Conservation (phyloP, 2,888 invertebrate genomes). For the Heliconius charithonia region DNA sequence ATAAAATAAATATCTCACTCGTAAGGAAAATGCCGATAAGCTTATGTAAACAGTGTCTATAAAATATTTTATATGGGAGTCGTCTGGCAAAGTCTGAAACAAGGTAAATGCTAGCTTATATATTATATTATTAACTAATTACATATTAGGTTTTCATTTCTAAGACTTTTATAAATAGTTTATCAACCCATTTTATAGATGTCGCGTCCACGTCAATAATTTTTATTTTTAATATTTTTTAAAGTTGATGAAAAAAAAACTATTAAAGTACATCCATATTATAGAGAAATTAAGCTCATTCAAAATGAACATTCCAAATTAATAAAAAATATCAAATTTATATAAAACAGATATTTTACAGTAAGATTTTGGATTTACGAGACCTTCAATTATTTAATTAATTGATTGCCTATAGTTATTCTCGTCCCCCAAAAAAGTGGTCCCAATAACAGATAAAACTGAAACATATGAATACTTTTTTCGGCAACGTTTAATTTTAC, state of each 20-base stretch:
- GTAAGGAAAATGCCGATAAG: slow-evolving; percentile 58
- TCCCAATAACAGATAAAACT: slow-evolving; percentile 8
- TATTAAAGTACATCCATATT: background rate
- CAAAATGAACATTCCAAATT: background rate
- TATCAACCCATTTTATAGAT: slow-evolving; percentile 3
- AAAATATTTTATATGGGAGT: slow-evolving; percentile 51
- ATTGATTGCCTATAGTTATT: background rate
- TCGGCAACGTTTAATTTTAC: slow-evolving; percentile 27
- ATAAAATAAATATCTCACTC: slow-evolving; percentile 71
- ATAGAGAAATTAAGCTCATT: background rate
- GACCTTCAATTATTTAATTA: background rate
- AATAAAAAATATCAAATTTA: background rate
- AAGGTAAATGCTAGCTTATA: slow-evolving; percentile 26
- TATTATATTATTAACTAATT: slow-evolving; percentile 6
- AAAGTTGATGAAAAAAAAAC: background rate
- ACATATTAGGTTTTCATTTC: background rate
- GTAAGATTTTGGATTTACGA: background rate
- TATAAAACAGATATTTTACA: background rate
- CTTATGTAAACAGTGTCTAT: slow-evolving; percentile 46
- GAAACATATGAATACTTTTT: background rate
- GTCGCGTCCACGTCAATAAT: background rate
- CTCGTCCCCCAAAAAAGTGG: slow-evolving; percentile 2
- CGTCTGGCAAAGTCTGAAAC: slow-evolving; percentile 41
- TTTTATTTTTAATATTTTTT: background rate
- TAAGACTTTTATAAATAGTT: slow-evolving; percentile 11